Evolutionary conservation across 2,888 invertebrate species (phyloP).

Genomic region (Tupiocoris notatus): DNA sequence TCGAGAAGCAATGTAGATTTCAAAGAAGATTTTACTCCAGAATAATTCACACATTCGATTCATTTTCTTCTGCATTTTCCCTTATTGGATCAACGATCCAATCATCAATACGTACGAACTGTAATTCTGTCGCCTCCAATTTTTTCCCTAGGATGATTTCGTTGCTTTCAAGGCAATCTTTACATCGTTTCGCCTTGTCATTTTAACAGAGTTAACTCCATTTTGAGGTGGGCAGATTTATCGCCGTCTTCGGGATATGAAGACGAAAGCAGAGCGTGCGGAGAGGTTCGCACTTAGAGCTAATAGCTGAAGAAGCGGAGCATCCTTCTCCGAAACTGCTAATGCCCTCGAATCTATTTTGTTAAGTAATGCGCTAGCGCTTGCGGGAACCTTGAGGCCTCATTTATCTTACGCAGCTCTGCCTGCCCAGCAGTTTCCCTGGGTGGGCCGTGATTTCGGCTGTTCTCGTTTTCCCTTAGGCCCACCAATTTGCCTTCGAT

Average conservation of each 20-base stretch:
- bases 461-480: neutral
- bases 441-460: slow-evolving; percentile 12
- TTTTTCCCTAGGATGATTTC: too few relatives aligned
- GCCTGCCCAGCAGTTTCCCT: neutral
- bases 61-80: too few relatives aligned
- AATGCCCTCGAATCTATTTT: slow-evolving; percentile 31
- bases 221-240: neutral
- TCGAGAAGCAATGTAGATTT: too few relatives aligned
- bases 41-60: too few relatives aligned
- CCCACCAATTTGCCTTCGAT: neutral
- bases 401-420: slow-evolving; percentile 14
- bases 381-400: slow-evolving; percentile 4
- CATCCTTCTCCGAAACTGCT: neutral
- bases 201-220: neutral
- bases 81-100: too few relatives aligned
- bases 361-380: slow-evolving; percentile 8
- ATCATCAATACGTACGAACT: too few relatives aligned
- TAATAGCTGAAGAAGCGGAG: slow-evolving; percentile 12
- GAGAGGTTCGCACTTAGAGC: slow-evolving; percentile 3
- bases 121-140: too few relatives aligned
- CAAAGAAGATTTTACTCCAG: too few relatives aligned
- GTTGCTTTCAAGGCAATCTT: too few relatives aligned
- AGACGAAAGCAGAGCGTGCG: neutral
- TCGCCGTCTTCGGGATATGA: neutral
- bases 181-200: too few relatives aligned